Evolutionary conservation across 2,888 invertebrate genomes (phyloP), one percentile per base, ranked within the genome.

Genomic region (Salticus scenicus): DNA sequence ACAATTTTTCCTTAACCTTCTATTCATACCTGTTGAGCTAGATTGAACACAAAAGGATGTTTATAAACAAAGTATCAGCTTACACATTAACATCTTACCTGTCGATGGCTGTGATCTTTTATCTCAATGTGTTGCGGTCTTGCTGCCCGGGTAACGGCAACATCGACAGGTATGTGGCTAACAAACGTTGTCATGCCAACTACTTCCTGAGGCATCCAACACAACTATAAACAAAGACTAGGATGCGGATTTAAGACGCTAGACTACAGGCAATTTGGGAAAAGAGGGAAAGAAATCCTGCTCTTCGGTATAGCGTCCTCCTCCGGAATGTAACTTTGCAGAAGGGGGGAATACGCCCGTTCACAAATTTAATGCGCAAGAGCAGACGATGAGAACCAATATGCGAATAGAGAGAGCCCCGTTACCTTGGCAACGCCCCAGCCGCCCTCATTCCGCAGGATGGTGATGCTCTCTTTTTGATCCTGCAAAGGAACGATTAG

Each of bases 61-160:
- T n/a, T n/a, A n/a, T n/a, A n/a, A n/a, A n/a, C n/a, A n/a, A n/a
- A n/a, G n/a, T n/a, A n/a, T n/a, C n/a, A n/a, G n/a, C n/a, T n/a
- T n/a, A n/a, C n/a, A n/a, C n/a, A n/a, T n/a, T 37, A 4, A 10
- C 37, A 37, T 7, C 73, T 80, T 72, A 86, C 86, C 80, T 81
- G 87, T 57, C 79, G 72, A 42, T 87, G 87, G n/a, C 74, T 78
- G 27, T 87, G 87, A 8, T 87, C 87, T 30, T 79, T 87, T 27
- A 87, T 87, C 28, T 87, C 87, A 33, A 87, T 87, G 33, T 87
- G 82, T 24, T 87, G 87, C 12, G 87, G 87, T 47, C 87, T 73
- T 20, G 72, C 77, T n/a, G 84, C 84, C 51, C 84, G 69, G 33
- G 87, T 70, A 14, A 79, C 79, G 64, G 75, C 75, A 20, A 87